Percentiles rank a stretch among this genome's conserved stretches.
These are phyloP conservation scores for Capreolus pygargus DNA, from an alignment of 2,113 vertebrate genomes.

Conservation along the genomic window DNA sequence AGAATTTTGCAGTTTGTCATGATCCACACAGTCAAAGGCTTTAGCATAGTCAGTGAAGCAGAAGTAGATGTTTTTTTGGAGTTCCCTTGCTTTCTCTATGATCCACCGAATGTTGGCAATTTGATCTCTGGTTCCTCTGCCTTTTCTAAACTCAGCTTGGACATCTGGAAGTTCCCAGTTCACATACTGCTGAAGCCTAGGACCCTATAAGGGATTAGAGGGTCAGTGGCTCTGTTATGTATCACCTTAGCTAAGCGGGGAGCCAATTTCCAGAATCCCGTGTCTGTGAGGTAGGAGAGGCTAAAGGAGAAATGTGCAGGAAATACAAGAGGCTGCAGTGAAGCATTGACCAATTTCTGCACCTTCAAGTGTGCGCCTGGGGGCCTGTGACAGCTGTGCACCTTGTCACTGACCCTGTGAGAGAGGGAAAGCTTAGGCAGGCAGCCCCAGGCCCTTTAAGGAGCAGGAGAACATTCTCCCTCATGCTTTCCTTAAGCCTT, in stretches of 20 bases:
- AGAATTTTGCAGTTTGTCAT: background rate
- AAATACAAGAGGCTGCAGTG: background rate
- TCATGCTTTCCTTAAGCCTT: no score
- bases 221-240: background rate
- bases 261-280: background rate
- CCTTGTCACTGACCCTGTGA: background rate
- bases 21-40: background rate
- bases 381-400: background rate
- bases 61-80: background rate
- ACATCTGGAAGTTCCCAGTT: background rate
- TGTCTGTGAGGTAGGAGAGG: background rate
- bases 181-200: background rate
- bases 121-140: background rate
- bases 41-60: background rate
- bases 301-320: background rate
- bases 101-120: background rate
- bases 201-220: background rate
- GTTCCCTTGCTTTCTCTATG: background rate
- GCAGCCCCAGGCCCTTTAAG: background rate
- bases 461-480: background rate
- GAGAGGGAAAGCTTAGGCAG: background rate
- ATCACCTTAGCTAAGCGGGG: background rate
- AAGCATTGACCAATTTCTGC: background rate
- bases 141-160: background rate
- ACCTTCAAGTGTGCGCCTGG: accelerated